Evolutionary conservation across 2,888 invertebrate genomes (phyloP).

Genomic region (Gibbula magus): DNA sequence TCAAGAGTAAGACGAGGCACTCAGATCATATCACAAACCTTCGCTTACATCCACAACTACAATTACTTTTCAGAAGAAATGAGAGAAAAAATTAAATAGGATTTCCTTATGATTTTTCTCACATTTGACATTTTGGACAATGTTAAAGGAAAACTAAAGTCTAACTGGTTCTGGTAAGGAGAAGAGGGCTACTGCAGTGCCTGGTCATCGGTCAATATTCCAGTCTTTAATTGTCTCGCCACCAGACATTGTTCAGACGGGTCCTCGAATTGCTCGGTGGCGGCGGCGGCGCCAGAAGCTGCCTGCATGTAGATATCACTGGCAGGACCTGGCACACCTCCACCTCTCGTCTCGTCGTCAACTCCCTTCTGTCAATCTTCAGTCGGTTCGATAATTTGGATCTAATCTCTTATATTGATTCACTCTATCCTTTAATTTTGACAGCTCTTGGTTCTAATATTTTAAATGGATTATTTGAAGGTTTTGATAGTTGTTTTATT

Average conservation of each 20-base stretch:
- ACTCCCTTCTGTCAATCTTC: no score
- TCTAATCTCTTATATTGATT: no score
- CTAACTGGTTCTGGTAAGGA: neutral
- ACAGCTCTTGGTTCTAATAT: no score
- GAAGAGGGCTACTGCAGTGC: neutral
- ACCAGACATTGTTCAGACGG: neutral
- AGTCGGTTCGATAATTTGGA: no score
- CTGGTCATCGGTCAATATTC: slow-evolving; percentile 5
- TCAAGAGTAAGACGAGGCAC: no score
- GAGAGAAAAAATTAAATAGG: slow-evolving; percentile 1
- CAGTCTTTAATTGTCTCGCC: slow-evolving; percentile 3
- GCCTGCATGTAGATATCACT: neutral
- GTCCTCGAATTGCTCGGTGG: neutral
- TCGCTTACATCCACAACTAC: neutral
- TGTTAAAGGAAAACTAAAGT: neutral
- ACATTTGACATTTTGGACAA: slow-evolving; percentile 1
- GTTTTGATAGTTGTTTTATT: no score
- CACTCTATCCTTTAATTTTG: no score
- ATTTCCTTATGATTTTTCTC: slow-evolving; percentile 13
- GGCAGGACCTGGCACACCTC: neutral
- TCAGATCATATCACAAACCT: neutral
- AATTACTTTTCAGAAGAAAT: slow-evolving; percentile 6
- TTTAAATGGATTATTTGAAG: no score
- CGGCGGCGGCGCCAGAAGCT: neutral
- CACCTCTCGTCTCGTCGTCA: no score